Conservation (phyloP, 1,140 invertebrate species). For the Camponotus vicinus region DNA sequence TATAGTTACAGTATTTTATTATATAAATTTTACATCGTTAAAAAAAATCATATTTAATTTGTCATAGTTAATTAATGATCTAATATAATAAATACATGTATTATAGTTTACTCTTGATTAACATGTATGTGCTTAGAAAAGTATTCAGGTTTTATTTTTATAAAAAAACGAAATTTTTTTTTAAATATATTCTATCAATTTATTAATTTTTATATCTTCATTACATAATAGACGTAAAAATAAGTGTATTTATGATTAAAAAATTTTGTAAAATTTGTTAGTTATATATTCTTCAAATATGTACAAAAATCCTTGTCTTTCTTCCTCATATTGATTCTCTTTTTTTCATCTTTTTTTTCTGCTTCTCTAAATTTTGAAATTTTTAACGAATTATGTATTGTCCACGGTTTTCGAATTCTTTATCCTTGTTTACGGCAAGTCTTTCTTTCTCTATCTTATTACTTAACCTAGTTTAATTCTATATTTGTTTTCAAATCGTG, state of each 20-base stretch:
- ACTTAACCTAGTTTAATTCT: too few species aligned
- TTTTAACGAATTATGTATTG: too few species aligned
- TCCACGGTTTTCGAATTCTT: too few species aligned
- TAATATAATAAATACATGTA: neutral
- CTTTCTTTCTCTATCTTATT: too few species aligned
- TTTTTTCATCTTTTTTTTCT: too few species aligned
- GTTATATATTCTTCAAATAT: neutral
- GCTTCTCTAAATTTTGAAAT: too few species aligned
- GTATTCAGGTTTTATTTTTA: conserved; percentile 6
- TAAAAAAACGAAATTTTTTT: neutral
- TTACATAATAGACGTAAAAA: neutral
- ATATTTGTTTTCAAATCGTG: too few species aligned
- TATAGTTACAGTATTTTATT: neutral
- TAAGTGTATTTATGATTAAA: conserved; percentile 1
- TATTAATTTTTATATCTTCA: conserved; percentile 19
- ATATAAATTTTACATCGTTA: neutral
- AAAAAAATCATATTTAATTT: neutral
- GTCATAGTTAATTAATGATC: neutral
- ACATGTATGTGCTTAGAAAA: neutral
- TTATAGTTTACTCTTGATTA: neutral
- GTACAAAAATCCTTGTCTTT: neutral
- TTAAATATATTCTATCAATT: neutral
- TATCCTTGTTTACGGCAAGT: too few species aligned
- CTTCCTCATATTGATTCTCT: too few species aligned
- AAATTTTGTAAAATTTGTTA: conserved; percentile 9